Percentiles rank a stretch among this genome's conserved stretches.
These are phyloP conservation scores for Butorides virescens DNA, from an alignment of 2,113 vertebrate species.

Conservation along the genomic window DNA sequence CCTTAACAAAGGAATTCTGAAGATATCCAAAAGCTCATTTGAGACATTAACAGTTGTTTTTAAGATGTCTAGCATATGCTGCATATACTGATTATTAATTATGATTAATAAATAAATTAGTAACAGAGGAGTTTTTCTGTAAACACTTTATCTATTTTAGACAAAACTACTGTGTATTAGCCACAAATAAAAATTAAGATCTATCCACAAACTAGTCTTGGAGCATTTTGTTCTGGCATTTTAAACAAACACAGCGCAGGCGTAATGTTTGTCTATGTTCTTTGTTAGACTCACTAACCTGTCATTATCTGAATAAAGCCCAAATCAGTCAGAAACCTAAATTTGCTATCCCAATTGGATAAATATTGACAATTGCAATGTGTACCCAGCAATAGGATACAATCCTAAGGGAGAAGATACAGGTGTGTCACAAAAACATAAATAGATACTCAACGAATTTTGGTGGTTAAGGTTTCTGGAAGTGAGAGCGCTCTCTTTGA, in stretches of 20 bases:
- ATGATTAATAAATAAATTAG: neutral
- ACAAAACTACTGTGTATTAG: neutral
- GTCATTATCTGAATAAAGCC: neutral
- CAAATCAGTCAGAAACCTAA: conserved; percentile 1
- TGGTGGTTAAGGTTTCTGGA: conserved; percentile 91
- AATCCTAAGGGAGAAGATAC: conserved; percentile 31
- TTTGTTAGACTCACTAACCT: neutral
- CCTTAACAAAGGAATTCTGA: neutral
- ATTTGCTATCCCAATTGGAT: neutral
- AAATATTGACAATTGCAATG: neutral
- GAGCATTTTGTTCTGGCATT: neutral
- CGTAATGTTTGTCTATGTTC: neutral
- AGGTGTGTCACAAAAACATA: neutral
- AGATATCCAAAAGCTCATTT: neutral
- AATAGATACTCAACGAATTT: conserved; percentile 90
- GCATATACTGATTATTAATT: neutral
- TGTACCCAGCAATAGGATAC: conserved; percentile 17
- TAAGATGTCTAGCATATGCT: neutral
- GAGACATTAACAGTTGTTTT: neutral
- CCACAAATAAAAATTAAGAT: neutral
- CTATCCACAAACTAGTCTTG: neutral
- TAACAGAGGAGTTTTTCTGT: neutral
- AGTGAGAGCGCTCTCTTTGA: conserved; percentile 95
- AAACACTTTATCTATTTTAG: neutral
- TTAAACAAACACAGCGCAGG: neutral